Percentiles rank a stretch among this genome's conserved stretches.
Conservation (phyloP, 37 sponge, comb jelly and placozoan species). For the Corticium candelabrum region DNA sequence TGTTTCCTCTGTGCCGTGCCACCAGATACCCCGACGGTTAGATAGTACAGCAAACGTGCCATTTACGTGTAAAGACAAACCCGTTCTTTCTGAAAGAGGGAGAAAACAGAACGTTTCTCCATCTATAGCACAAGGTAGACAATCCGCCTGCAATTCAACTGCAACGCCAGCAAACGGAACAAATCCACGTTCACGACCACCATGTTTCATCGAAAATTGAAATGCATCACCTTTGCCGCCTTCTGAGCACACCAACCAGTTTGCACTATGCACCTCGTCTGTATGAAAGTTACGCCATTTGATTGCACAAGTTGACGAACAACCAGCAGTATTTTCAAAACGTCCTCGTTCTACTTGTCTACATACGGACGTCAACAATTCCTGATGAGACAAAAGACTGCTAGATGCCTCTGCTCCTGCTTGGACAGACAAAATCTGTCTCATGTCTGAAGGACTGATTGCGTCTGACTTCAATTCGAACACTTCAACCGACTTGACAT, state of each 20-base stretch:
- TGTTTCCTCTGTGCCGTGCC: background rate
- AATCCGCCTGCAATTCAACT: too few species aligned
- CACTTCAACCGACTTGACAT: conserved; percentile 34
- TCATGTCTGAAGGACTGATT: too few species aligned
- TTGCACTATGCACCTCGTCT: background rate
- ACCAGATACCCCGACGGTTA: conserved; percentile 41
- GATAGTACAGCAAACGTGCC: conserved; percentile 40
- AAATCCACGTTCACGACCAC: background rate
- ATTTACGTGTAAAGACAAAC: conserved; percentile 43
- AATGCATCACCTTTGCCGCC: background rate
- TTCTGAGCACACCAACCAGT: background rate
- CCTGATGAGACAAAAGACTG: too few species aligned
- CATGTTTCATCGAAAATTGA: background rate
- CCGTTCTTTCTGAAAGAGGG: conserved; percentile 23
- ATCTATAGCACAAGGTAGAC: too few species aligned
- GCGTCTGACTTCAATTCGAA: too few species aligned
- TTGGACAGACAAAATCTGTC: too few species aligned
- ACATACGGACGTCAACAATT: too few species aligned
- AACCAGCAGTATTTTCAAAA: too few species aligned
- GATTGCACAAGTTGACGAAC: background rate
- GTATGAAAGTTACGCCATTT: too few species aligned
- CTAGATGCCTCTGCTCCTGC: too few species aligned
- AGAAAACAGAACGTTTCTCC: conserved; percentile 43
- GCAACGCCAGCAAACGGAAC: conserved; percentile 7
- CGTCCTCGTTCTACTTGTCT: too few species aligned